Evolutionary conservation across 2,797 vertebrate genomes (phyloP).

Genomic region (Crenichthys baileyi): DNA sequence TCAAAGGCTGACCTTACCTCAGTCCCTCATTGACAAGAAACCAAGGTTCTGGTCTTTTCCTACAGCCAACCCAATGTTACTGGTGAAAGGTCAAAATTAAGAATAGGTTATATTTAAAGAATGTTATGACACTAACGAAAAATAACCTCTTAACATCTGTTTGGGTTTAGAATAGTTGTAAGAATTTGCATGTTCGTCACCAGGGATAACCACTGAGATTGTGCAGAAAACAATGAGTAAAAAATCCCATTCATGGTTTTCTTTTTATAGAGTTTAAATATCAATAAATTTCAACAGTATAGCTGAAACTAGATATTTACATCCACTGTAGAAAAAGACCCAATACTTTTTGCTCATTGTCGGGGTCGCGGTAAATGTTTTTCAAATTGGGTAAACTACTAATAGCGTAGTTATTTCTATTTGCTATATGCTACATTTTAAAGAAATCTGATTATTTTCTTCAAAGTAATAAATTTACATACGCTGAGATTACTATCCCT

Average conservation of each 20-base stretch:
- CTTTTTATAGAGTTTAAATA: background rate
- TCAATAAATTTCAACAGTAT: background rate
- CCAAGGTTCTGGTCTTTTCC: constrained; percentile 2
- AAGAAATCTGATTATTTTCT: background rate
- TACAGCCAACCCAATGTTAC: constrained; percentile 26
- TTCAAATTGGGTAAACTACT: background rate
- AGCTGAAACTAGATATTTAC: background rate
- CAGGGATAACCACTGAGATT: background rate
- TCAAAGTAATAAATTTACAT: background rate
- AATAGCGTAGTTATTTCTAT: background rate
- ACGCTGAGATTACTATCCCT: background rate
- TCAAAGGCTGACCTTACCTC: constrained; percentile 26
- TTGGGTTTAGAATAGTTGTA: constrained; percentile 8
- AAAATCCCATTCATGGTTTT: background rate
- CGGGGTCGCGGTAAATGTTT: background rate
- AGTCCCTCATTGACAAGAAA: constrained; percentile 34
- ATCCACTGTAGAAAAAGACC: background rate
- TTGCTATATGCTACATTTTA: background rate
- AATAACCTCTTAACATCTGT: constrained; percentile 17
- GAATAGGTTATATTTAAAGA: constrained; percentile 14
- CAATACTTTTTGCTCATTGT: background rate
- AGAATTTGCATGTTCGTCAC: background rate
- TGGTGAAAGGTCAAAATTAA: constrained; percentile 45
- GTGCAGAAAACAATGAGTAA: background rate
- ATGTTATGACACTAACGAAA: constrained; percentile 1